phyloP scores from a whole-genome alignment of 2,113 vertebrate genomes.

The Datnioides undecimradiatus region DNA sequence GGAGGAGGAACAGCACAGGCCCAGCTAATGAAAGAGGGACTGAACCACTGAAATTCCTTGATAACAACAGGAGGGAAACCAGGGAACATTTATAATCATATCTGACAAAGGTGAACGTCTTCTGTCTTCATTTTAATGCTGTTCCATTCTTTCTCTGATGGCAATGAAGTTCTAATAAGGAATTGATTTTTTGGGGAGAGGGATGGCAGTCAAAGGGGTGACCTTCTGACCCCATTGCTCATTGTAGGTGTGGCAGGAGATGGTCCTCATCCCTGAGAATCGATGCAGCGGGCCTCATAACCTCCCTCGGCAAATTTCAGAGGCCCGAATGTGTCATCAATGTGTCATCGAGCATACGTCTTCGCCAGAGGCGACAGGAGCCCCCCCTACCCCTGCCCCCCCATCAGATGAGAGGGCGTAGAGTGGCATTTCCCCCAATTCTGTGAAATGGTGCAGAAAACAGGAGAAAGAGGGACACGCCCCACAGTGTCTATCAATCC shows the following conservation, averaged over 20 bases:
- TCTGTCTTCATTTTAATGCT: constrained; percentile 78
- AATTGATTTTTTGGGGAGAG: constrained; percentile 80
- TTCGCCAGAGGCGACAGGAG: constrained; percentile 58
- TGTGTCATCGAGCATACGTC: constrained; percentile 66
- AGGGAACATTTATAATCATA: constrained; percentile 75
- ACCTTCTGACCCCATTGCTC: constrained; percentile 80
- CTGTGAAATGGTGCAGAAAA: constrained; percentile 84
- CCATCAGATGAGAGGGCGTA: constrained; percentile 55
- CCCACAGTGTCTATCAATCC: constrained; percentile 69
- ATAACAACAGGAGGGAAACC: constrained; percentile 70
- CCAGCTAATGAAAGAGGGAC: constrained; percentile 70
- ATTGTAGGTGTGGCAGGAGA: constrained; percentile 64
- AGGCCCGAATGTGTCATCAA: constrained; percentile 71
- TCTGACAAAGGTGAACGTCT: constrained; percentile 73
- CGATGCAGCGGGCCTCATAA: constrained; percentile 64
- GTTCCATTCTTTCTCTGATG: constrained; percentile 48
- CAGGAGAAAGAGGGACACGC: constrained; percentile 47
- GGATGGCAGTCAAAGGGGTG: constrained; percentile 53
- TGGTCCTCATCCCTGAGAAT: constrained; percentile 66
- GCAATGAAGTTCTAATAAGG: constrained; percentile 82
- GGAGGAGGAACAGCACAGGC: constrained; percentile 71
- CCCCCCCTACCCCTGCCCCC: constrained; percentile 28
- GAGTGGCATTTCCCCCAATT: constrained; percentile 68
- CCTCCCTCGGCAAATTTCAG: constrained; percentile 47
- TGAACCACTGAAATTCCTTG: constrained; percentile 64